A percentile compares a stretch with the other conserved stretches of the same genome.
phyloP scores from a whole-genome alignment of 2,888 invertebrate species.

The Platycheirus albimanus region DNA sequence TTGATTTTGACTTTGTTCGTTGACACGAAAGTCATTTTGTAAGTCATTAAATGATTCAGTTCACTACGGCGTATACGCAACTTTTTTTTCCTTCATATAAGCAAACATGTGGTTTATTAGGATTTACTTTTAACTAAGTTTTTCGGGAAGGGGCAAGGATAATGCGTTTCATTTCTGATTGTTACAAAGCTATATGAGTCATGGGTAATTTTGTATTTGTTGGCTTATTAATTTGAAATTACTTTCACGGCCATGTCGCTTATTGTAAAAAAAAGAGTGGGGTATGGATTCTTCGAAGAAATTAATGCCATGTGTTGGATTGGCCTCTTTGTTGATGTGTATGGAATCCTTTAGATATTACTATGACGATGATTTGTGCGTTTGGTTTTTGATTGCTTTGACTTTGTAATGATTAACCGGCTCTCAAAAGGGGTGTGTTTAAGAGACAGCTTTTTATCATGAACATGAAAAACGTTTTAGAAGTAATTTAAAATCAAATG shows the following conservation, averaged over 20 bases:
- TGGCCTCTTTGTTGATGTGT: constrained; percentile 15
- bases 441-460: neutral
- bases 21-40: constrained; percentile 15
- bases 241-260: constrained; percentile 23
- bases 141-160: constrained; percentile 1
- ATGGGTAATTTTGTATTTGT: constrained; percentile 60
- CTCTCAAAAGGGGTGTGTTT: neutral
- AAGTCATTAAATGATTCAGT: constrained; percentile 4
- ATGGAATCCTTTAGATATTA: constrained; percentile 48
- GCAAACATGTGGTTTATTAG: constrained; percentile 59
- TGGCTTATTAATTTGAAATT: constrained; percentile 55
- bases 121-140: neutral
- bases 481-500: too few species aligned
- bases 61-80: constrained; percentile 66
- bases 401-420: constrained; percentile 24
- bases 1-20: constrained; percentile 2
- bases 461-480: neutral
- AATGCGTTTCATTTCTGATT: constrained; percentile 28
- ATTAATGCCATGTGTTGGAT: neutral
- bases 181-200: constrained; percentile 60
- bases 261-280: too few species aligned
- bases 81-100: constrained; percentile 11
- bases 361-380: constrained; percentile 44
- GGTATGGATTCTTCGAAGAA: too few species aligned
- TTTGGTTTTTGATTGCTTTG: constrained; percentile 28